Evolutionary conservation across 2,888 invertebrate genomes (phyloP).

Genomic region (Eupsilia transversa): DNA sequence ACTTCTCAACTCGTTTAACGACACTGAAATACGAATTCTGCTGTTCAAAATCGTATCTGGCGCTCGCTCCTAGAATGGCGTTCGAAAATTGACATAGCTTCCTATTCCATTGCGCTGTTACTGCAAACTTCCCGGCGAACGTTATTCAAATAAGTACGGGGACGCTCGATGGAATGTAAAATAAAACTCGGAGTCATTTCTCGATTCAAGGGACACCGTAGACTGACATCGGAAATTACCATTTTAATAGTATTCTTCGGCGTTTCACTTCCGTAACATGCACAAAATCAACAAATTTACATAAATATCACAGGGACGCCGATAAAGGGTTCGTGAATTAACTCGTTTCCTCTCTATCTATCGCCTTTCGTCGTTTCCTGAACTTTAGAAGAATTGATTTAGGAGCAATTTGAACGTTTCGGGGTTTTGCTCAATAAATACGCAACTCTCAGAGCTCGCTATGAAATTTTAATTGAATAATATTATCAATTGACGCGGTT

Average conservation of each 20-base stretch:
- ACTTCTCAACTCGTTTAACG: conserved; percentile 40
- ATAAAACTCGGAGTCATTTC: conserved; percentile 36
- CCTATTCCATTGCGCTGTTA: conserved; percentile 50
- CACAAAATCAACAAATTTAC: conserved; percentile 61
- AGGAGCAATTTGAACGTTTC: conserved; percentile 13
- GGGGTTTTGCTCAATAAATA: conserved; percentile 29
- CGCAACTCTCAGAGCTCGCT: conserved; percentile 12
- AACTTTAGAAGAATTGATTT: conserved; percentile 19
- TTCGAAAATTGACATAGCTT: conserved; percentile 33
- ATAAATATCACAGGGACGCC: conserved; percentile 48
- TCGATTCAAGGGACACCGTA: conserved; percentile 24
- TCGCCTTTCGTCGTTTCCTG: conserved; percentile 31
- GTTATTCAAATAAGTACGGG: conserved; percentile 32
- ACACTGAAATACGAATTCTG: conserved; percentile 47
- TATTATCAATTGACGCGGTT: conserved; percentile 47
- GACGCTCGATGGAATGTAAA: conserved; percentile 56
- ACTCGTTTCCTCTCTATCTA: conserved; percentile 31
- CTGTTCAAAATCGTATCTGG: conserved; percentile 46
- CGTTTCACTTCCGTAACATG: conserved; percentile 62
- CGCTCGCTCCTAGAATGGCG: conserved; percentile 1
- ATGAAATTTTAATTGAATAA: conserved; percentile 34
- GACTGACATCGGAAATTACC: conserved; percentile 59
- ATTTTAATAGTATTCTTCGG: conserved; percentile 64
- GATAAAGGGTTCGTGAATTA: conserved; percentile 34
- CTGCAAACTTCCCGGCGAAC: conserved; percentile 23